Evolutionary conservation across 2,888 invertebrate genomes (phyloP).

Genomic region (Microctonus hyperodae): DNA sequence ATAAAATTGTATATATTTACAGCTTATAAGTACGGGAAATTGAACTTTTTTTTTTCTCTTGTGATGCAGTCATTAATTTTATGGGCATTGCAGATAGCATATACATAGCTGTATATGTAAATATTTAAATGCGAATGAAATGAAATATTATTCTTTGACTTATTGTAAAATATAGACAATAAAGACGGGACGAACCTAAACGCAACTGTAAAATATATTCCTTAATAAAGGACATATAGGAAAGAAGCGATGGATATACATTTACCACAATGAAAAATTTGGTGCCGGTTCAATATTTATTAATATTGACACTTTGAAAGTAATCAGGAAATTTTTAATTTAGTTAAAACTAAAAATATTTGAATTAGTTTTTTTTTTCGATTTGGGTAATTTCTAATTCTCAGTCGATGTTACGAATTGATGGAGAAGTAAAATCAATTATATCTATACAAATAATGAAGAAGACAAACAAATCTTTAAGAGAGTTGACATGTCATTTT

Average conservation of each 20-base stretch:
- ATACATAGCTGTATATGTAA: neutral
- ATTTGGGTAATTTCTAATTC: neutral
- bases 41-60: neutral
- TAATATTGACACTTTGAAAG: constrained; percentile 40
- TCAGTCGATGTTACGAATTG: too few species aligned
- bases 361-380: neutral
- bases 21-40: neutral
- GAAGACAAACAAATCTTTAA: neutral
- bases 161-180: constrained; percentile 35
- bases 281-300: constrained; percentile 44
- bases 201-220: constrained; percentile 32
- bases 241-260: too few species aligned
- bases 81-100: neutral
- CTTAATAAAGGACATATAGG: too few species aligned
- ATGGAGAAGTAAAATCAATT: neutral
- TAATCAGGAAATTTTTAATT: neutral
- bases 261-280: constrained; percentile 28
- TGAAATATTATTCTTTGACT: constrained; percentile 11
- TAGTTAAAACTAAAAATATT: neutral
- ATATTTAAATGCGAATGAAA: neutral
- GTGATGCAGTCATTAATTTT: neutral
- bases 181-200: constrained; percentile 52
- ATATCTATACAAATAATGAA: neutral
- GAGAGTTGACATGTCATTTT: neutral
- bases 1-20: constrained; percentile 34